Evolutionary conservation across 2,113 vertebrate species (phyloP), one percentile per base, ranked within the genome.

Genomic region (Ailurus styani): DNA sequence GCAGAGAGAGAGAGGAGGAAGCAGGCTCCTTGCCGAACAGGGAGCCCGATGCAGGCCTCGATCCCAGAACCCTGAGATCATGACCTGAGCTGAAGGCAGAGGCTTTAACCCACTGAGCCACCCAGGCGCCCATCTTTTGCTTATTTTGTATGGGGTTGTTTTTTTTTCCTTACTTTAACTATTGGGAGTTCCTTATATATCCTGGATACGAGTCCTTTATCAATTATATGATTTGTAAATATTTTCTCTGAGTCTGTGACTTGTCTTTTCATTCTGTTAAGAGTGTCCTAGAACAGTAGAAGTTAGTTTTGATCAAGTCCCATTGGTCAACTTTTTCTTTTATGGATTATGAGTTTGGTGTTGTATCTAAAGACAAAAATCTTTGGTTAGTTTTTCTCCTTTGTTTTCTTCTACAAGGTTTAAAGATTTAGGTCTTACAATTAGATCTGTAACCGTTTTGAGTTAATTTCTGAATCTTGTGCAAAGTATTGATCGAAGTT

Each of bases 391-490:
- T 42, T 42, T 90, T 87, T 93, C 60, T 73, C 37, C 82, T 87
- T 45, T 40, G 15, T 68, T 97, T 93, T 95, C 57, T 96, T 90
- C 60, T 64, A 95, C 47, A 55, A 79, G 37, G 55, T 82, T 79
- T 77, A 83, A 50, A 14, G 27, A 68, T 73, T 66, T 34, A 70
- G 15, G 64, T 54, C 75, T 86, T n/a, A 81, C 12, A 52, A 77
- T 85, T 77, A 55, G 55, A 55, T 55, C n/a, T n/a, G n/a, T n/a
- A n/a, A n/a, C n/a, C n/a, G n/a, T n/a, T n/a, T n/a, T n/a, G n/a
- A n/a, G 62, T 96, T 84, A 64, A 50, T 47, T 95, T 90, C 50
- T 91, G 3, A 57, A 54, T 93, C 66, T 66, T 66, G 7, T 73
- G 62, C 34, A 87, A 82, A 27, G 52, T 37, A 60, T 57, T 10